Percentiles rank a stretch among this genome's conserved stretches.
Evolutionary conservation across 2,888 invertebrate genomes (phyloP).

Genomic region (Patella depressa): DNA sequence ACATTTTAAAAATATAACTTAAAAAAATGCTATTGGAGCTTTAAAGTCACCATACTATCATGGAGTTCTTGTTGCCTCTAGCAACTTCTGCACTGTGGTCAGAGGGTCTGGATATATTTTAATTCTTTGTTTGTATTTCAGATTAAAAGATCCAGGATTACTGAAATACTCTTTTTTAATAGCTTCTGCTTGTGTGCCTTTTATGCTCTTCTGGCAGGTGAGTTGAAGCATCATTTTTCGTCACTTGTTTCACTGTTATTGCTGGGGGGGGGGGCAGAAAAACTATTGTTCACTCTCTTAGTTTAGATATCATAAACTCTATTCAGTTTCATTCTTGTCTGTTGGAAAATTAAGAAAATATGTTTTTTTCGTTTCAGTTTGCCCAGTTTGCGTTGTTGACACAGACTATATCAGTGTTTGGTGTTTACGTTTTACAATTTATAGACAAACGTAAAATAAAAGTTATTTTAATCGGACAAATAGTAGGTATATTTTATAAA

Average conservation of each 20-base stretch:
- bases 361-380: constrained; percentile 81
- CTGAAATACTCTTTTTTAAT: constrained; percentile 41
- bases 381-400: constrained; percentile 86
- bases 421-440: constrained; percentile 76
- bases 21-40: too few species aligned
- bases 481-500: constrained; percentile 66
- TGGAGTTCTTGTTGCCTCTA: neutral
- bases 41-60: too few species aligned
- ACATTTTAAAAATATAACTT: too few species aligned
- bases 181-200: constrained; percentile 66
- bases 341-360: neutral
- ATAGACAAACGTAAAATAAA: constrained; percentile 68
- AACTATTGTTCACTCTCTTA: neutral
- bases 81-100: neutral
- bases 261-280: too few species aligned
- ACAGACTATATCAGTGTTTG: constrained; percentile 81
- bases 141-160: constrained; percentile 33
- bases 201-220: constrained; percentile 75
- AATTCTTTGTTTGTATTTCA: constrained; percentile 27
- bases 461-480: constrained; percentile 71
- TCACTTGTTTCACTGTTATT: too few species aligned
- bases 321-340: neutral
- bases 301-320: neutral
- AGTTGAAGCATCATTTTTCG: neutral
- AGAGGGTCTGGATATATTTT: neutral